Base-by-base conservation (phyloP, 2,797 vertebrate species). In the Enteromius trimaculatus region DNA sequence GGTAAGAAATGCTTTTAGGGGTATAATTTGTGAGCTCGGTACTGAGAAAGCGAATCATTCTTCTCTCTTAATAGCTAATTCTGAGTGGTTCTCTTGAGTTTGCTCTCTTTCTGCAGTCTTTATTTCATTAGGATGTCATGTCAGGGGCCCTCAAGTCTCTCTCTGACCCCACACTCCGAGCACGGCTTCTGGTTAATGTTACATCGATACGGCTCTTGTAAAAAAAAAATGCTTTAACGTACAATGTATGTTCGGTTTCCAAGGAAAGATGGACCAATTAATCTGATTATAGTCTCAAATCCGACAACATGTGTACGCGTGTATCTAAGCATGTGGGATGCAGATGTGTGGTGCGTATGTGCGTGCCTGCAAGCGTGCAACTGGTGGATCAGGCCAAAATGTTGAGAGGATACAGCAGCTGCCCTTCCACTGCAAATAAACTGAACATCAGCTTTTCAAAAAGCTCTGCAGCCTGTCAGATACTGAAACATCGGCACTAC, bases 221-320 rank as follows among this genome's bases (percentile, higher is more conserved):
- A 89, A 90, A 90, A 78, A 49, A 49, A 49, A 92, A 82, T 55
- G 89, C 89, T 90, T 89, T 80, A 88, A 90, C 89, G 86, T 90
- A 76, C 77, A 86, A 44, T 68, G 65, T 65, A 81, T 91, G 91
- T 91, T 92, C 90, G 88, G 91, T 93, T 93, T 94, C 89, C 92
- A 92, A 91, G 89, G 89, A 92, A 93, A 90, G 95, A 96, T 96
- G 94, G 93, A 92, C 92, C 95, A 96, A 96, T 96, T 96, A 96
- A 97, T 96, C 95, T 93, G 95, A 96, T 97, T 96, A 96, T 95
- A 94, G 95, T 95, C 95, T 92, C 95, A 96, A 96, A 93, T 96
- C 95, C 94, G 94, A 93, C 91, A 94, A 96, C 95, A 96, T 93
- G 92, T 95, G 96, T 95, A 94, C 90, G 94, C 88, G 90, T 92